phyloP scores from a whole-genome alignment of 92 coral and sea anemone species.

The Nematostella vectensis region DNA sequence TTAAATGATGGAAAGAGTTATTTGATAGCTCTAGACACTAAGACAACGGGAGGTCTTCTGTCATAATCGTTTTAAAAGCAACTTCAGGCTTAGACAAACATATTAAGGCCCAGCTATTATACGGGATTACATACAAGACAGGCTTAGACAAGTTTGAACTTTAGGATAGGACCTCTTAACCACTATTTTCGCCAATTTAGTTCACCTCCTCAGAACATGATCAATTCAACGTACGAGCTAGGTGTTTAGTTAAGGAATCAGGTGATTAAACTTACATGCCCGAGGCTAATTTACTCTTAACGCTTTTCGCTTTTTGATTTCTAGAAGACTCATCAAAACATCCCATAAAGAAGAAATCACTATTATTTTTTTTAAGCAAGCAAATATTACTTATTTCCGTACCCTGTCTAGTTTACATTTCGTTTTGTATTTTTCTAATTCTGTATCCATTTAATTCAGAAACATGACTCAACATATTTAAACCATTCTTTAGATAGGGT shows the following conservation, averaged over 20 bases:
- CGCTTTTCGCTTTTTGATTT: conserved; percentile 18
- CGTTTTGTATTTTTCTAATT: too few species aligned
- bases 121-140: background rate
- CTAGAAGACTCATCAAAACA: conserved; percentile 1
- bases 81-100: conserved; percentile 3
- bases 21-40: background rate
- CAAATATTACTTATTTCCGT: too few species aligned
- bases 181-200: too few species aligned
- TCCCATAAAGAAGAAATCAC: background rate
- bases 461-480: too few species aligned
- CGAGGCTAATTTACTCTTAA: conserved; percentile 31
- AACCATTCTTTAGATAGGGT: too few species aligned
- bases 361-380: too few species aligned
- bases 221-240: background rate
- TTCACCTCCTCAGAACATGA: background rate
- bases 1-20: background rate
- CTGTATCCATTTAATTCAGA: too few species aligned
- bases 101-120: background rate
- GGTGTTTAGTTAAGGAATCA: conserved; percentile 5
- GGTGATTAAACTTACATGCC: background rate
- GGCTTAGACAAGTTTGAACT: too few species aligned
- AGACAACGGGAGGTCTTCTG: background rate
- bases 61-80: conserved; percentile 1
- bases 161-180: too few species aligned
- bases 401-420: too few species aligned